Conservation (phyloP, 2,888 invertebrate species). For the Drosophila mimica region DNA sequence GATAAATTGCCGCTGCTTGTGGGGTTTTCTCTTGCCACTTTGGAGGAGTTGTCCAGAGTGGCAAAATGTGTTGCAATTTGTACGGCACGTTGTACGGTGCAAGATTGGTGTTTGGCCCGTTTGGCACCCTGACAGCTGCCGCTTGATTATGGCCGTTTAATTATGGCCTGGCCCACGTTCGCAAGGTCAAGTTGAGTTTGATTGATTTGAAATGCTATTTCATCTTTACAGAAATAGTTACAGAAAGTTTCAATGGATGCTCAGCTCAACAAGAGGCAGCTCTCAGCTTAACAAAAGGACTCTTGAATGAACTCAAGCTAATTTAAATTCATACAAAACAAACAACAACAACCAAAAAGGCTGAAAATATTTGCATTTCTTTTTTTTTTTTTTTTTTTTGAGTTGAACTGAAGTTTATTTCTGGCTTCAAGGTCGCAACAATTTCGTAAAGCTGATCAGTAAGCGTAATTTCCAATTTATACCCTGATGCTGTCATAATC, state of each 20-base stretch:
- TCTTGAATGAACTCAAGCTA: neutral
- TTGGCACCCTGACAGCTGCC: conserved; percentile 51
- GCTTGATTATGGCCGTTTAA: conserved; percentile 53
- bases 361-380: neutral
- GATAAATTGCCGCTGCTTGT: conserved; percentile 66
- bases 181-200: conserved; percentile 74
- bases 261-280: neutral
- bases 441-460: conserved; percentile 33
- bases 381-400: conserved; percentile 15
- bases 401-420: conserved; percentile 7
- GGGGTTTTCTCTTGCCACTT: conserved; percentile 41
- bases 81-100: conserved; percentile 18
- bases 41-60: conserved; percentile 31
- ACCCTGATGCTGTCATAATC: conserved; percentile 22
- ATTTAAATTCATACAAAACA: neutral
- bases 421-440: conserved; percentile 27
- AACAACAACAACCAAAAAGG: neutral
- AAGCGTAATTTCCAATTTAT: conserved; percentile 28
- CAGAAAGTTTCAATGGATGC: neutral
- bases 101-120: conserved; percentile 23
- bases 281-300: conserved; percentile 2
- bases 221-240: conserved; percentile 19
- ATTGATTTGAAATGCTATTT: conserved; percentile 73
- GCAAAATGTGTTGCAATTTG: conserved; percentile 62
- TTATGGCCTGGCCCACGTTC: conserved; percentile 50